Evolutionary conservation across 2,113 vertebrate genomes (phyloP), one percentile per base, ranked within the genome.

Genomic region (Erinaceus europaeus): DNA sequence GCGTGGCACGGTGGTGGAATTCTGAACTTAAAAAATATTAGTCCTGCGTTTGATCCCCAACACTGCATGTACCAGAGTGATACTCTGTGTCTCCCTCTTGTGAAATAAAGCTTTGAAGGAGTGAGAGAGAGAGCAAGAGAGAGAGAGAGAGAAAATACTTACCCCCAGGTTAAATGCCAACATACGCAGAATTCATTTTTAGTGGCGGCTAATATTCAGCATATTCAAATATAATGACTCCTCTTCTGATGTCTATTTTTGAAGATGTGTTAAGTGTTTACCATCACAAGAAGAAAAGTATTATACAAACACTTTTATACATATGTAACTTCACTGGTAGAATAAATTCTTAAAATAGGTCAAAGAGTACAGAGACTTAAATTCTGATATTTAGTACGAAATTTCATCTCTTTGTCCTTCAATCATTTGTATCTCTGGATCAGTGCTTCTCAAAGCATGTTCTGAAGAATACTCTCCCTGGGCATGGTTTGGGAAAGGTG

Each of bases 351-450:
- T 88, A 48, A 48, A 82, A 78, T 23, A 73, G 42, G 42, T 74
- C 55, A 91, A 84, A 69, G n/a, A 82, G 9, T 11, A 68, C 0
- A 61, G n/a, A 61, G 61, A 85, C 82, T 91, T 86, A 65, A 84
- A 84, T 73, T 84, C 36, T 10, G 14, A 73, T 17, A 40, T 9
- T 57, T 44, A 36, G 3, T 32, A 13, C 40, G 32, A 76, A 77
- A 75, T 57, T 71, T 69, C 25, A 7, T 4, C 14, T 23, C 7
- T 59, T 61, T 23, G 48, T 21, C 9, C 23, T 78, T 48, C 20
- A 53, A 11, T 10, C 25, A 32, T 29, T 10, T 61, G 21, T 81
- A 46, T 13, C 55, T 69, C 48, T 20, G 27, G 52, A 11, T 44
- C 62, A n/a, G 5, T 36, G 32, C 27, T 34, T 69, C 32, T 57